Percentiles rank a stretch among this genome's conserved stretches.
Conservation (phyloP, 2,113 vertebrate species). For the Psettodes erumei region DNA sequence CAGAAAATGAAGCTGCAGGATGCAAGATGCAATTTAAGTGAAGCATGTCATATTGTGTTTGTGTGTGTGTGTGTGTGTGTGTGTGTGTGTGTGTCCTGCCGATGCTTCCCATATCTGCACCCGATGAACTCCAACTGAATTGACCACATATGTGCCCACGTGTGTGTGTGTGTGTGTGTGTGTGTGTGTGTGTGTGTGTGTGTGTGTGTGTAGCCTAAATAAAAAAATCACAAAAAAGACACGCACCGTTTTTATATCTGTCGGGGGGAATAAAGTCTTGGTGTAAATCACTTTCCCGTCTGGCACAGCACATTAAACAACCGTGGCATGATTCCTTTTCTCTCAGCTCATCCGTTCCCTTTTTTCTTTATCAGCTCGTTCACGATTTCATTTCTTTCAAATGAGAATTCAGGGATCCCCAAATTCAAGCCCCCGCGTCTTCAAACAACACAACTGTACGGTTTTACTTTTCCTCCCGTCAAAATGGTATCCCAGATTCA, state of each 20-base stretch:
- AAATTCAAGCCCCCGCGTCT: slow-evolving; percentile 91
- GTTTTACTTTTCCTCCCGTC: slow-evolving; percentile 88
- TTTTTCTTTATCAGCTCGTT: slow-evolving; percentile 94
- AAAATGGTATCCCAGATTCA: slow-evolving; percentile 98
- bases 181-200: neutral
- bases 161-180: neutral
- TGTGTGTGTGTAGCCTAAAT: slow-evolving; percentile 8
- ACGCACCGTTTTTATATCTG: slow-evolving; percentile 89
- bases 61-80: too few species aligned
- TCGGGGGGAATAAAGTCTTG: slow-evolving; percentile 90
- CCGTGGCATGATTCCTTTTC: slow-evolving; percentile 88
- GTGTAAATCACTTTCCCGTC: slow-evolving; percentile 95
- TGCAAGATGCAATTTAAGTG: neutral
- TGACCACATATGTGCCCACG: slow-evolving; percentile 14
- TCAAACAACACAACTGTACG: slow-evolving; percentile 91
- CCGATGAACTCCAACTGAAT: slow-evolving; percentile 31
- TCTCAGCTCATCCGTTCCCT: slow-evolving; percentile 86
- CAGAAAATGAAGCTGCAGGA: neutral
- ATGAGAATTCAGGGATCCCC: slow-evolving; percentile 94
- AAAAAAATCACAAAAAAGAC: slow-evolving; percentile 13
- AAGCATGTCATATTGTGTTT: neutral
- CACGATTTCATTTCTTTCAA: slow-evolving; percentile 94
- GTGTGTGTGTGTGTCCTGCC: too few species aligned
- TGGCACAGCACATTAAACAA: slow-evolving; percentile 92
- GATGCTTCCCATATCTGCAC: neutral